Base-by-base conservation (phyloP, 2,888 invertebrate species). In the Furcula furcula region DNA sequence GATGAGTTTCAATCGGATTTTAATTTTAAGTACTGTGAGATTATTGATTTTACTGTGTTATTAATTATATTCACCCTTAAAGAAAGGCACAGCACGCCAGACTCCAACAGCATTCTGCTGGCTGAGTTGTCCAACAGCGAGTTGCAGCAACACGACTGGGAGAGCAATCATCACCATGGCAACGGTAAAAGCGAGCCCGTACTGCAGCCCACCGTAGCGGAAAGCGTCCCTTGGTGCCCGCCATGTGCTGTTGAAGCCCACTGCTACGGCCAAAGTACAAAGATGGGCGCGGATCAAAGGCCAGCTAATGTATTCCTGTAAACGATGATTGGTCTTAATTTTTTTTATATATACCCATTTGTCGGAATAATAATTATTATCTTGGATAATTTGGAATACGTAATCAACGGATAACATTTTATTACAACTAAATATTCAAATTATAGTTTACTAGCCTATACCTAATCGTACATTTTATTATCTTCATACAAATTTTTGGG, bases 51-150 rank as follows among this genome's bases (percentile, higher is more conserved):
- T n/a, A n/a, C n/a, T n/a, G n/a, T n/a, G n/a, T n/a, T n/a, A n/a
- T n/a, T n/a, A n/a, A n/a, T n/a, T n/a, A n/a, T 7, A 7, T 13
- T 63, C 59, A 92, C 93, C 93, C 90, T 83, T 91, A 60, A 92
- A 91, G 56, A 93, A 89, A 1, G 92, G 93, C 21, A 93, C 91
- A 1, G 92, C 92, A 46, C 90, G 84, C 92, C 92, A 93, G 11
- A 91, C 80, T 29, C 92, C 92, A 3, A 91, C 91, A 11, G 91
- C 89, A 15, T 92, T 92, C 55, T 92, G 92, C 63, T 92, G 92
- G 36, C 92, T 91, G 35, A 93, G 81, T 65, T 92, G 92, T 4
- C 92, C 93, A 0, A 92, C 72, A 0, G 92, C 90, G 11, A 93
- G 78, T 67, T 93, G 92, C 33, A 93, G 75, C 49, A 92, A 83